Conservation (phyloP, 2,113 vertebrate species). For the Cercopithecus mona region DNA sequence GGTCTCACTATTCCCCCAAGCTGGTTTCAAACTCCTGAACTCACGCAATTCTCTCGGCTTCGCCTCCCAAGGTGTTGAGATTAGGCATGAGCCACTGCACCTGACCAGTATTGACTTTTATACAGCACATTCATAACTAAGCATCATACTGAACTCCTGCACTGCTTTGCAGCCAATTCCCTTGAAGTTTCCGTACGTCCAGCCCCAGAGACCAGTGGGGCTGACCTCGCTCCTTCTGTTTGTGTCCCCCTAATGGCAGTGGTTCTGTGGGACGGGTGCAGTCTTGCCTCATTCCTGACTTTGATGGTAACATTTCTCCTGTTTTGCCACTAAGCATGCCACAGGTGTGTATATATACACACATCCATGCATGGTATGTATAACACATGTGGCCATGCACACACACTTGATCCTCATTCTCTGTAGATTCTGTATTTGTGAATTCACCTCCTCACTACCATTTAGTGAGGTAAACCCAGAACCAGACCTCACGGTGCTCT, state of each 20-base stretch:
- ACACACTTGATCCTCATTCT: neutral
- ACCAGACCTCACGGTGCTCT: fast-evolving
- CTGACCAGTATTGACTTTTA: neutral
- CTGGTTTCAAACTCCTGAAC: neutral
- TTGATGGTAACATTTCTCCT: neutral
- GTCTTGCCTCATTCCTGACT: neutral
- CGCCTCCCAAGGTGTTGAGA: neutral
- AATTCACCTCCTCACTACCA: too few relatives aligned
- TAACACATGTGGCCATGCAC: neutral
- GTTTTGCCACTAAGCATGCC: too few relatives aligned
- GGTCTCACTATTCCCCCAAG: neutral
- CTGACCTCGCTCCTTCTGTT: too few relatives aligned
- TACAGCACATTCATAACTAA: neutral
- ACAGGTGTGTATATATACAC: too few relatives aligned
- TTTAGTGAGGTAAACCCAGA: neutral
- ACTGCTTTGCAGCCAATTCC: neutral
- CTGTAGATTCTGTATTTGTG: neutral
- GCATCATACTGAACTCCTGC: neutral
- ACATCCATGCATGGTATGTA: neutral
- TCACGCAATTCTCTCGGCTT: neutral
- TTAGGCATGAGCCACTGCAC: neutral
- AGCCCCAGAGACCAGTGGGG: neutral
- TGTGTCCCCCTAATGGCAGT: neutral
- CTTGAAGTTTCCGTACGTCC: fast-evolving
- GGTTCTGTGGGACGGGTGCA: neutral